phyloP scores from a whole-genome alignment of 2,888 invertebrate species.

The Acleris cristana region DNA sequence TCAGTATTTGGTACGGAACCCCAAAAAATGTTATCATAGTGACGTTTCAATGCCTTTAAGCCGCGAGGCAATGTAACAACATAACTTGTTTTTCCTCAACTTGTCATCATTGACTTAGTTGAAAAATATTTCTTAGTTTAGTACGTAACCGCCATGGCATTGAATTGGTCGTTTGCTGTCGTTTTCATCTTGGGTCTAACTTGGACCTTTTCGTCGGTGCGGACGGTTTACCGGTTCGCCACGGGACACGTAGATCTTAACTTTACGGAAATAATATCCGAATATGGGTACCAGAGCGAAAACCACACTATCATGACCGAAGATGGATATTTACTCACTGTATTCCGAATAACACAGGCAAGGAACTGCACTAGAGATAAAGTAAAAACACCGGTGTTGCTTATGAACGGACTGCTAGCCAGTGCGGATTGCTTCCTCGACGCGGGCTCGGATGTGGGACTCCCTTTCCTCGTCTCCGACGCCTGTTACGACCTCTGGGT shows the following conservation, averaged over 20 bases:
- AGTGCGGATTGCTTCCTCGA: conserved; percentile 24
- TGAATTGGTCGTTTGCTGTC: conserved; percentile 17
- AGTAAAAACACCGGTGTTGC: conserved; percentile 21
- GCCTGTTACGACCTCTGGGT: conserved; percentile 26
- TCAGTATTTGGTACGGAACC: too few relatives aligned
- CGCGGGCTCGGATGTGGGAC: conserved; percentile 13
- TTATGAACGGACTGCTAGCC: conserved; percentile 23
- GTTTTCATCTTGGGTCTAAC: conserved; percentile 11
- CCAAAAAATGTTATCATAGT: too few relatives aligned
- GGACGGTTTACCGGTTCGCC: conserved; percentile 5
- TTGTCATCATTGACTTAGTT: conserved; percentile 5
- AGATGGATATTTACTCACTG: conserved; percentile 22
- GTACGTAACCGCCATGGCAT: conserved; percentile 18
- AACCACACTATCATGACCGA: conserved; percentile 20
- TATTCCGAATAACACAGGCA: conserved; percentile 23
- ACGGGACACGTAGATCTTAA: conserved; percentile 1
- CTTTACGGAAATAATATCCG: conserved; percentile 16
- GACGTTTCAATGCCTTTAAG: too few relatives aligned
- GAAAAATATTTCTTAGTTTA: conserved; percentile 15
- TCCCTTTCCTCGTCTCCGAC: conserved; percentile 22
- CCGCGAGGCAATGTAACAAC: neutral
- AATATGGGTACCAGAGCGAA: conserved; percentile 23
- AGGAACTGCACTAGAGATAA: conserved; percentile 11
- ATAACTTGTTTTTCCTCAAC: neutral
- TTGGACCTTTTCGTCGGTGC: conserved; percentile 16